A percentile compares a stretch with the other conserved stretches of the same genome.
Conservation (phyloP, 2,797 vertebrate genomes). For the Heteromormyrus szaboi region DNA sequence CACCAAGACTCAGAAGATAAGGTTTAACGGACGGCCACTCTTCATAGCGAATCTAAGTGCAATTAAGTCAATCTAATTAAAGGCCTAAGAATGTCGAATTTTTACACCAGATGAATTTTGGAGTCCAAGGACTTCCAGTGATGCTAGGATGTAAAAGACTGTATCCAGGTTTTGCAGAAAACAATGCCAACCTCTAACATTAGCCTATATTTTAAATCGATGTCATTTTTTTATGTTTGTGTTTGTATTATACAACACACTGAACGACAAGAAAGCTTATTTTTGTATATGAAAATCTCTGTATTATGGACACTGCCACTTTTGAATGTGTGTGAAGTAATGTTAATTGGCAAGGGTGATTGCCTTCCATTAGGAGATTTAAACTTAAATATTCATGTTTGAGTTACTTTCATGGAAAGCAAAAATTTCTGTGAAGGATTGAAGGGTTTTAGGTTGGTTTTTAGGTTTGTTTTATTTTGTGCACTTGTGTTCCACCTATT, state of each 20-base stretch:
- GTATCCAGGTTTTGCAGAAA: not conserved
- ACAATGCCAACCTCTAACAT: not conserved
- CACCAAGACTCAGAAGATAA: not conserved
- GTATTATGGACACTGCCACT: slow-evolving; percentile 20
- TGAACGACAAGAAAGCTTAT: slow-evolving; percentile 49
- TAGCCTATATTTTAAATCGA: not conserved
- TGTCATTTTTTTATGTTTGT: slow-evolving; percentile 23
- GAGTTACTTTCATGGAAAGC: not conserved
- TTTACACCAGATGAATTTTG: not conserved
- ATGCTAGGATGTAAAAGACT: not conserved
- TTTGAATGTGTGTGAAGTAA: slow-evolving; percentile 9
- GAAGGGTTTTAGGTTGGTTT: slow-evolving; percentile 43
- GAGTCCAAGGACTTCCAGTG: not conserved
- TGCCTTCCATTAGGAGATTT: not conserved
- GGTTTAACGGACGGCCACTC: not conserved
- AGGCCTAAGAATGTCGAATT: not conserved
- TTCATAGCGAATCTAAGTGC: slow-evolving; percentile 29
- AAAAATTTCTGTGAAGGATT: slow-evolving; percentile 20
- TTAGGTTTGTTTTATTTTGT: slow-evolving; percentile 51
- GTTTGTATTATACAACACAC: slow-evolving; percentile 13
- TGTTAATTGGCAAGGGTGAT: not conserved
- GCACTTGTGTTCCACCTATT: slow-evolving; percentile 55
- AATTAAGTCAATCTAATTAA: slow-evolving; percentile 27
- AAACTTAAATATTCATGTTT: not conserved
- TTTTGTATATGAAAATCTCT: slow-evolving; percentile 49